Evolutionary conservation across 2,113 vertebrate species (phyloP), one percentile per base, ranked within the genome.

Genomic region (Zosterops lateralis): DNA sequence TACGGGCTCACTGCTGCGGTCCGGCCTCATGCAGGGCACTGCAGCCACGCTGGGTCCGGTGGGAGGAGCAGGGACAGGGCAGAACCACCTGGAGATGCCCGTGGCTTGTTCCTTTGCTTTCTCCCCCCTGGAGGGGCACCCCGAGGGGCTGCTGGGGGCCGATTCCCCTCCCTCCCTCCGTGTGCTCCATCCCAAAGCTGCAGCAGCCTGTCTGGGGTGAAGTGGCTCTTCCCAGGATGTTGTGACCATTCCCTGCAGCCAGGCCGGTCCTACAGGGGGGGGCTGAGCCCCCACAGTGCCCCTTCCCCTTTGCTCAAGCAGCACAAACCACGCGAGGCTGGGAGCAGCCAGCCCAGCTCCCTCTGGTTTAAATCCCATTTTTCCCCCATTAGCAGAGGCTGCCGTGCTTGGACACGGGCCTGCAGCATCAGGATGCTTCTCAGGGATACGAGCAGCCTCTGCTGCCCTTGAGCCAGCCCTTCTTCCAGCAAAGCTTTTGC

Each of bases 361-460:
- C 26, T 51, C 10, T 0, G 2, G 15, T 26, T 90, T 51, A 16
- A 70, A 77, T 61, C 25, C 38, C 9, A 0, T 9, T n/a, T 42
- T 48, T 0, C 1, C 53, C 36, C 32, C 19, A 1, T 0, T 1
- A 50, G 68, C 1, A 0, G 25, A 28, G 36, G 16, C n/a, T n/a
- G 57, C 36, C 0, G 2, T 4, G 48, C 53, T 78, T 60, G 78
- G 71, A 26, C 74, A 11, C 1, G 0, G 65, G 22, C 57, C 84
- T 54, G 84, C 80, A 70, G 84, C 90, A 54, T 7, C 89, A 36
- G 60, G 64, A 26, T 16, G 38, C 15, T 42, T 6, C 84, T 45
- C 56, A 42, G 81, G 18, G 6, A 7, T 4, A 8, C 0, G 2
- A 47, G 67, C 40, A 47, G 82, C 70, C 51, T 40, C n/a, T 12